These are phyloP conservation scores for Choristoneura fumiferana DNA, from an alignment of 1,140 invertebrate species.

Conservation along the genomic window DNA sequence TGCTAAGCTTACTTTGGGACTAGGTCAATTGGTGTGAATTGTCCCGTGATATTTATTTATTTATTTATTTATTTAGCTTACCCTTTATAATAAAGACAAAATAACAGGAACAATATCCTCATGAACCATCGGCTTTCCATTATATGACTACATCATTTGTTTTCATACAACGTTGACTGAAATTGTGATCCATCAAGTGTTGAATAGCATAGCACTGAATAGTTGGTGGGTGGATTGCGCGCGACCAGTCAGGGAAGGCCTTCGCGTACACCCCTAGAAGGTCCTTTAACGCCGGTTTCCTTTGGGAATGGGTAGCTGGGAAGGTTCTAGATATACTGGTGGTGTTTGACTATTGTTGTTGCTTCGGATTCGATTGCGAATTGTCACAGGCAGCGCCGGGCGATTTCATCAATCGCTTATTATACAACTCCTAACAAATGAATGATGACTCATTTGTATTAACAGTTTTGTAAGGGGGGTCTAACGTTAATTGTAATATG, in stretches of 20 bases:
- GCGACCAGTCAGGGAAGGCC: slow-evolving; percentile 29
- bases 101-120: slow-evolving; percentile 5
- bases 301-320: slow-evolving; percentile 27
- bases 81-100: not conserved
- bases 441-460: slow-evolving; percentile 46
- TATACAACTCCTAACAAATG: slow-evolving; percentile 54
- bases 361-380: slow-evolving; percentile 61
- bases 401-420: slow-evolving; percentile 65
- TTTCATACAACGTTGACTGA: slow-evolving; percentile 63
- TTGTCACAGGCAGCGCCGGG: slow-evolving; percentile 59
- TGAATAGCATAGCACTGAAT: slow-evolving; percentile 61
- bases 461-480: slow-evolving; percentile 11
- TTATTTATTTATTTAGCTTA: too few species aligned
- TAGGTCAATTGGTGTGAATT: too few species aligned
- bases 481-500: too few species aligned
- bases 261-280: slow-evolving; percentile 34
- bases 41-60: too few species aligned
- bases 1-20: too few species aligned
- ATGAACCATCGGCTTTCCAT: slow-evolving; percentile 34
- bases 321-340: slow-evolving; percentile 41
- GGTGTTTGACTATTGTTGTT: slow-evolving; percentile 50
- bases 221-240: slow-evolving; percentile 51
- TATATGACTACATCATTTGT: slow-evolving; percentile 54
- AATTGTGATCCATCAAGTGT: slow-evolving; percentile 66
- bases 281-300: slow-evolving; percentile 32